Percentiles rank a stretch among this genome's conserved stretches.
phyloP scores from a whole-genome alignment of 2,797 vertebrate species.

The Rhabdomys pumilio region DNA sequence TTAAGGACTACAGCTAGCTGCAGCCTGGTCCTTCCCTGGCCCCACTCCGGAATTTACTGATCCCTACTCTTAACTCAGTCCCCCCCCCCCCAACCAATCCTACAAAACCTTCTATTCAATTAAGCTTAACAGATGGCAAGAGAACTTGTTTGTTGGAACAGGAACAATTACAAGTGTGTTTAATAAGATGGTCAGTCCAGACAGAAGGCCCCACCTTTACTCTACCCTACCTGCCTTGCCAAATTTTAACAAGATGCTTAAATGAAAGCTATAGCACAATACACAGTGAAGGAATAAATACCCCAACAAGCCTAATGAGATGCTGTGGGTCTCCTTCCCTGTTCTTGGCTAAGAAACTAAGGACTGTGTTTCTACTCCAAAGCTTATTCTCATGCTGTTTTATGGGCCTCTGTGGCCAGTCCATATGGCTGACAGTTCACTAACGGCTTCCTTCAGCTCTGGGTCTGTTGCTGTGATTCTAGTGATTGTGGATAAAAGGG shows the following conservation, averaged over 20 bases:
- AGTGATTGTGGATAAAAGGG: slow-evolving; percentile 40
- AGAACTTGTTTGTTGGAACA: slow-evolving; percentile 69
- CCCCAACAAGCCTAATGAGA: slow-evolving; percentile 22
- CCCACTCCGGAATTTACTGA: background rate
- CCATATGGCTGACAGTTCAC: slow-evolving; percentile 55
- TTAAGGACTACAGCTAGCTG: slow-evolving; percentile 21
- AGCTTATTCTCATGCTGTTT: slow-evolving; percentile 76
- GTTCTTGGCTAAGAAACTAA: slow-evolving; percentile 70
- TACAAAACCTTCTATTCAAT: slow-evolving; percentile 30
- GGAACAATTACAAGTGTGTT: slow-evolving; percentile 71
- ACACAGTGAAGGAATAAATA: slow-evolving; percentile 53
- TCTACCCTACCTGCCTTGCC: background rate
- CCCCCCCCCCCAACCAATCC: background rate
- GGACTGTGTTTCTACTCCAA: slow-evolving; percentile 61
- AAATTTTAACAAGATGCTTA: slow-evolving; percentile 66
- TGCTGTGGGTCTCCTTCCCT: slow-evolving; percentile 55
- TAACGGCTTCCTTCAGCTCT: slow-evolving; percentile 58
- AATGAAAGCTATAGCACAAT: slow-evolving; percentile 31
- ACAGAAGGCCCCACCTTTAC: background rate
- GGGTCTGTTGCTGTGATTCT: slow-evolving; percentile 30
- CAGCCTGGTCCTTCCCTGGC: background rate
- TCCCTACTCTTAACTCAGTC: background rate
- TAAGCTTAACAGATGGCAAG: slow-evolving; percentile 82
- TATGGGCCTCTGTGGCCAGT: slow-evolving; percentile 70
- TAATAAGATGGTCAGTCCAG: slow-evolving; percentile 69